These are phyloP conservation scores for Catajapyx aquilonaris DNA, from an alignment of 1,140 invertebrate species.

Conservation along the genomic window DNA sequence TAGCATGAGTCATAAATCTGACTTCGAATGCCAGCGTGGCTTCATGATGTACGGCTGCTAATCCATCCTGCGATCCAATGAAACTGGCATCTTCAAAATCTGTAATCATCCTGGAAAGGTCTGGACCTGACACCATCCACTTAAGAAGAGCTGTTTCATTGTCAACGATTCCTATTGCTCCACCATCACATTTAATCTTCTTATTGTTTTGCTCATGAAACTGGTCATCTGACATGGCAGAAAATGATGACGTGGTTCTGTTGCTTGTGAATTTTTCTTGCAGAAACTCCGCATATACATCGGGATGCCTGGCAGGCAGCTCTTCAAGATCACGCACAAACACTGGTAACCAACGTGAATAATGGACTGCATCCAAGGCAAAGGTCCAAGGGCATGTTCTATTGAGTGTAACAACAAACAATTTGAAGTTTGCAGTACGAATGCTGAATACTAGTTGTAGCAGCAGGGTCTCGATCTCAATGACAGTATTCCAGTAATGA, in stretches of 20 bases:
- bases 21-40: no score
- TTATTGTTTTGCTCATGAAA: slow-evolving; percentile 14
- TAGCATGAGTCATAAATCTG: no score
- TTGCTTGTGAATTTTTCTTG: slow-evolving; percentile 10
- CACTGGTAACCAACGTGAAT: slow-evolving; percentile 13
- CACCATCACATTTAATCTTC: slow-evolving; percentile 13
- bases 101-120: background rate
- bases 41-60: no score
- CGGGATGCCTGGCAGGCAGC: slow-evolving; percentile 4
- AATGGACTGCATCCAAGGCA: slow-evolving; percentile 12
- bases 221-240: slow-evolving; percentile 13
- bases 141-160: background rate
- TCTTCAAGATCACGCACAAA: slow-evolving; percentile 11
- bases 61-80: background rate
- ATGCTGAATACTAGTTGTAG: slow-evolving; percentile 7
- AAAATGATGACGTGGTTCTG: slow-evolving; percentile 11
- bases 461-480: slow-evolving; percentile 7
- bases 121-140: background rate
- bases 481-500: slow-evolving; percentile 5
- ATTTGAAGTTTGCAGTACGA: slow-evolving; percentile 10
- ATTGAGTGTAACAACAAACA: slow-evolving; percentile 10
- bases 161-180: slow-evolving; percentile 8
- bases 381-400: slow-evolving; percentile 12
- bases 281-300: slow-evolving; percentile 8
- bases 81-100: background rate